Percentiles rank a stretch among this genome's conserved stretches.
phyloP scores from a whole-genome alignment of 2,797 vertebrate genomes.

The Halcyon smyrnensis region DNA sequence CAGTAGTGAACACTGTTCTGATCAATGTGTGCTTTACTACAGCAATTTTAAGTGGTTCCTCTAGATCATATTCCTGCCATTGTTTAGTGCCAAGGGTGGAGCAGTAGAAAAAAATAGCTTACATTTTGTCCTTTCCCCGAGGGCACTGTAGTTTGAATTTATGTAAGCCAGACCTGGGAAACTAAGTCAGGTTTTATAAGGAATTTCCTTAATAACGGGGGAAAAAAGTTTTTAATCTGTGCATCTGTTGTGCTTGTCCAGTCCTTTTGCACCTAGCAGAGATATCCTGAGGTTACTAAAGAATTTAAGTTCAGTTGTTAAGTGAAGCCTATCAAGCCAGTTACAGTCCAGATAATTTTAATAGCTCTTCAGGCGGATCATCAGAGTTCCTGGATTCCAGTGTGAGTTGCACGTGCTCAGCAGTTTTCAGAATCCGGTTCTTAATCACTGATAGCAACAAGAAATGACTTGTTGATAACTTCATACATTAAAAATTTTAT shows the following conservation, averaged over 20 bases:
- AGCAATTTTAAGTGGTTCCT: not conserved
- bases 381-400: not conserved
- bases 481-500: conserved; percentile 41
- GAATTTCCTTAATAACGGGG: not conserved
- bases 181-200: not conserved
- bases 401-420: not conserved
- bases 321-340: not conserved
- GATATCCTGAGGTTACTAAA: not conserved
- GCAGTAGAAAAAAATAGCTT: not conserved
- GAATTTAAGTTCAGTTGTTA: not conserved
- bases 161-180: not conserved
- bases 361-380: not conserved
- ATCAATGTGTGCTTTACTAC: not conserved
- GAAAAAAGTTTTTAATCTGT: not conserved
- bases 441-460: conserved; percentile 5
- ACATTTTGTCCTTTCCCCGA: not conserved
- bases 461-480: conserved; percentile 40
- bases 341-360: not conserved
- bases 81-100: not conserved
- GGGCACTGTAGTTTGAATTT: not conserved
- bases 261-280: not conserved
- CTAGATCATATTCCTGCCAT: not conserved
- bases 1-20: not conserved
- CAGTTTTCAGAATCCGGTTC: not conserved
- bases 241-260: not conserved